Evolutionary conservation across 2,888 invertebrate species (phyloP).

Genomic region (Drosophila neutralis): DNA sequence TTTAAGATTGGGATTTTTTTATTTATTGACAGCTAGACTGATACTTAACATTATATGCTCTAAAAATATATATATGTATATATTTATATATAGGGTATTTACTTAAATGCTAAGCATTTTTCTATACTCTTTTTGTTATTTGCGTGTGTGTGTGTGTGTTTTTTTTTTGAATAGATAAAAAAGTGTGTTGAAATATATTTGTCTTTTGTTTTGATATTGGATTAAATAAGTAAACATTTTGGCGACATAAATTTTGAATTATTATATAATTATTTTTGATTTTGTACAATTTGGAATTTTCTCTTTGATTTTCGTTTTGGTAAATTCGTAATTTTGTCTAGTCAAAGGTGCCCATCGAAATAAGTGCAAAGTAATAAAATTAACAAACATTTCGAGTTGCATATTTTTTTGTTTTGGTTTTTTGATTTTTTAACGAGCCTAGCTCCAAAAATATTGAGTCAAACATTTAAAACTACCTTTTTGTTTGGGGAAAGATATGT

Average conservation of each 20-base stretch:
- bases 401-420: constrained; percentile 8
- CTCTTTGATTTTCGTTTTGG: constrained; percentile 24
- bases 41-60: constrained; percentile 65
- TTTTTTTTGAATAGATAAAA: constrained; percentile 40
- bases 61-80: constrained; percentile 65
- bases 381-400: constrained; percentile 53
- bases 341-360: constrained; percentile 61
- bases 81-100: constrained; percentile 53
- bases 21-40: constrained; percentile 69
- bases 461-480: constrained; percentile 44
- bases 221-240: constrained; percentile 37
- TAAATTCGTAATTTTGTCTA: constrained; percentile 64
- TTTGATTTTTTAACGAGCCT: constrained; percentile 31
- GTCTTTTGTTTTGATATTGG: constrained; percentile 18
- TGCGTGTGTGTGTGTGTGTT: constrained; percentile 5
- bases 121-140: constrained; percentile 30
- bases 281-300: constrained; percentile 53
- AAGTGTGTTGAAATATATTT: constrained; percentile 31
- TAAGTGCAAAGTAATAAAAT: constrained; percentile 69
- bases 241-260: constrained; percentile 28
- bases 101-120: constrained; percentile 59
- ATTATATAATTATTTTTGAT: constrained; percentile 10
- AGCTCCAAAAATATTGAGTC: constrained; percentile 51
- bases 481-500: constrained; percentile 54
- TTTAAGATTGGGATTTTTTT: constrained; percentile 45